Evolutionary conservation across 2,888 invertebrate species (phyloP).

Genomic region (Drosophila anomalipes): DNA sequence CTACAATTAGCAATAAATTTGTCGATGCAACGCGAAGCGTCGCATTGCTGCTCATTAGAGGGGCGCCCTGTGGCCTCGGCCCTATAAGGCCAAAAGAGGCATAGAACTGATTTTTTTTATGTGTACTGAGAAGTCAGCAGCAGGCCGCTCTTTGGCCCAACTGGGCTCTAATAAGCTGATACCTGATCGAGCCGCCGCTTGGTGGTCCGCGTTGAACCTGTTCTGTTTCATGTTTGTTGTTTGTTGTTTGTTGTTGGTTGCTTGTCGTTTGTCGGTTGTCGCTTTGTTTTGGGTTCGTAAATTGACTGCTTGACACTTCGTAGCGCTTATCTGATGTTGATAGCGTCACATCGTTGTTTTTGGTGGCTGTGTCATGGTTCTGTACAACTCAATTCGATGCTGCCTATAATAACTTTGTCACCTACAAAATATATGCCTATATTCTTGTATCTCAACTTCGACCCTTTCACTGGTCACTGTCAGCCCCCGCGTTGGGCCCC

Average conservation of each 20-base stretch:
- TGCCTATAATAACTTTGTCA: slow-evolving; percentile 82
- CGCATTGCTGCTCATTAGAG: slow-evolving; percentile 51
- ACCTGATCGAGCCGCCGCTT: slow-evolving; percentile 53
- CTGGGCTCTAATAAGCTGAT: slow-evolving; percentile 39
- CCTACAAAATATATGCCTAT: slow-evolving; percentile 81
- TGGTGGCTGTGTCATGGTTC: slow-evolving; percentile 19
- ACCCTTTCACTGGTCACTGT: slow-evolving; percentile 62
- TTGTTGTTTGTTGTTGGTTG: slow-evolving; percentile 25
- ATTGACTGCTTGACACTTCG: slow-evolving; percentile 77
- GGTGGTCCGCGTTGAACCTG: slow-evolving; percentile 75
- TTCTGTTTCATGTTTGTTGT: slow-evolving; percentile 59
- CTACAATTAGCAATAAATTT: slow-evolving; percentile 81
- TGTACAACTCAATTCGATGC: slow-evolving; percentile 25
- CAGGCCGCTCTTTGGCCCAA: slow-evolving; percentile 52
- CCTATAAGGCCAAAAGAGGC: not conserved
- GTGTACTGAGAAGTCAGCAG: slow-evolving; percentile 77
- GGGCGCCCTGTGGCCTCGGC: slow-evolving; percentile 36
- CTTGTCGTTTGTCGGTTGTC: slow-evolving; percentile 43
- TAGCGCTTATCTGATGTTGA: slow-evolving; percentile 76
- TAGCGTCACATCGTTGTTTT: slow-evolving; percentile 69
- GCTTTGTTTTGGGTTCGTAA: slow-evolving; percentile 81
- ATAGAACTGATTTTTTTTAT: slow-evolving; percentile 46
- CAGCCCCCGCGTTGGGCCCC: slow-evolving; percentile 60
- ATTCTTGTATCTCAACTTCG: slow-evolving; percentile 35
- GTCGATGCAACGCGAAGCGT: slow-evolving; percentile 48